phyloP scores from a whole-genome alignment of 2,113 vertebrate genomes.

The Alouatta palliata region DNA sequence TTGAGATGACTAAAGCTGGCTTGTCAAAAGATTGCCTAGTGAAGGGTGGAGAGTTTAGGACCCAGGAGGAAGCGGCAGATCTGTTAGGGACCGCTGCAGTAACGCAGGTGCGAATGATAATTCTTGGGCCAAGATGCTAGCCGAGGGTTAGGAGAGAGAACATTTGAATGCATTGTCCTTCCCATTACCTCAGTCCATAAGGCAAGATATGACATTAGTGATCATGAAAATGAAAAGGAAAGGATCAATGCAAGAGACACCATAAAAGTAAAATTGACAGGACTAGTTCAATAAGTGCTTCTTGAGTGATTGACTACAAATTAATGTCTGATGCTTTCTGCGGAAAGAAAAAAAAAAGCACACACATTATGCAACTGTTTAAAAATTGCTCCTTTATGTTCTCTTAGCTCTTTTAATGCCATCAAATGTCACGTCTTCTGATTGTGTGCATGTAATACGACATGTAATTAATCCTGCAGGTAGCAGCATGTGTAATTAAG shows the following conservation, averaged over 20 bases:
- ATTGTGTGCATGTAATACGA: constrained; percentile 67
- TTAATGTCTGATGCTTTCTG: constrained; percentile 63
- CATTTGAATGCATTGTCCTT: not conserved
- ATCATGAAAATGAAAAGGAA: constrained; percentile 49
- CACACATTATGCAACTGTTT: constrained; percentile 72
- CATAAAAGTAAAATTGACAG: constrained; percentile 56
- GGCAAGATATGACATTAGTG: not conserved
- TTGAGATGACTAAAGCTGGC: not conserved
- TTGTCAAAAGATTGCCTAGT: not conserved
- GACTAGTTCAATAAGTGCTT: constrained; percentile 55
- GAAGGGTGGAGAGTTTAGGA: not conserved
- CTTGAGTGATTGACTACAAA: constrained; percentile 74
- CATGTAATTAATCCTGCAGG: constrained; percentile 74
- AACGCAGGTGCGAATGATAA: not conserved
- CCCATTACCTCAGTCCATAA: not conserved
- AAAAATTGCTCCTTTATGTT: constrained; percentile 73
- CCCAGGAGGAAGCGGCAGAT: not conserved
- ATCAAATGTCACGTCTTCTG: constrained; percentile 70
- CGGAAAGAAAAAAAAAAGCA: not conserved
- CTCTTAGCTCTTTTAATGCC: constrained; percentile 67
- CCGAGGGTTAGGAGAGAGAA: not conserved
- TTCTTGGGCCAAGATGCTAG: not conserved
- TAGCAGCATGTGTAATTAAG: constrained; percentile 72
- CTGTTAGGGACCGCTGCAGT: not conserved
- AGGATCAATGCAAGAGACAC: not conserved